Conservation (phyloP, 2,797 vertebrate genomes). For the Poecilia gillii region DNA sequence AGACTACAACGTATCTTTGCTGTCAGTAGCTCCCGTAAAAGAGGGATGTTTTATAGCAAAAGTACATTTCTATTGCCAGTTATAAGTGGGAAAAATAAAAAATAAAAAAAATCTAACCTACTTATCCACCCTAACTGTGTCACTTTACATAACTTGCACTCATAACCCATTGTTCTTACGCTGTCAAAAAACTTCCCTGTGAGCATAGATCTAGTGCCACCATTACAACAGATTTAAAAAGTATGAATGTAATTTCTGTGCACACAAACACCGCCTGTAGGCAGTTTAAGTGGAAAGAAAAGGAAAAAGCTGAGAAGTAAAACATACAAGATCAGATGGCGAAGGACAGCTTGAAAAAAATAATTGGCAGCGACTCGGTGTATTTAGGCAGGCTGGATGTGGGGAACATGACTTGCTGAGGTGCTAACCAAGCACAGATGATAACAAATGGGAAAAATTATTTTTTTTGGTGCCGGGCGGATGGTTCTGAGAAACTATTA, state of each 20-base stretch:
- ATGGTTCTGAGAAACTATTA: neutral
- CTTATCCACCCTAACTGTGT: neutral
- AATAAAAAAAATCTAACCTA: neutral
- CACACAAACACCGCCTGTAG: neutral
- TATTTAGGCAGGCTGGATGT: neutral
- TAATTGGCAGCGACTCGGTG: neutral
- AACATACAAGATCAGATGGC: constrained; percentile 16
- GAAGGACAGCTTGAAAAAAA: constrained; percentile 8
- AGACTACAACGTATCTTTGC: constrained; percentile 51
- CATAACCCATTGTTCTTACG: neutral
- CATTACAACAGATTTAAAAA: constrained; percentile 19
- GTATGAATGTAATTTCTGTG: constrained; percentile 19
- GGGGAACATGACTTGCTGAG: neutral
- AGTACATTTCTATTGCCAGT: constrained; percentile 30
- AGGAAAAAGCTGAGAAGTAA: constrained; percentile 27
- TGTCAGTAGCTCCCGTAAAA: constrained; percentile 46
- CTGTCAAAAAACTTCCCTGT: neutral
- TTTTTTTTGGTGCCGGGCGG: neutral
- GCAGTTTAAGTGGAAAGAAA: constrained; percentile 21
- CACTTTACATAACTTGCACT: neutral
- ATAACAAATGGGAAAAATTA: neutral
- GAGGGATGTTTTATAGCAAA: constrained; percentile 27
- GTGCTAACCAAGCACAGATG: neutral
- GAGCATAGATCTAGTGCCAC: constrained; percentile 2
- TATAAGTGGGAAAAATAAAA: constrained; percentile 3